Conservation (phyloP, 2,888 invertebrate species). For the Unio pictorum region DNA sequence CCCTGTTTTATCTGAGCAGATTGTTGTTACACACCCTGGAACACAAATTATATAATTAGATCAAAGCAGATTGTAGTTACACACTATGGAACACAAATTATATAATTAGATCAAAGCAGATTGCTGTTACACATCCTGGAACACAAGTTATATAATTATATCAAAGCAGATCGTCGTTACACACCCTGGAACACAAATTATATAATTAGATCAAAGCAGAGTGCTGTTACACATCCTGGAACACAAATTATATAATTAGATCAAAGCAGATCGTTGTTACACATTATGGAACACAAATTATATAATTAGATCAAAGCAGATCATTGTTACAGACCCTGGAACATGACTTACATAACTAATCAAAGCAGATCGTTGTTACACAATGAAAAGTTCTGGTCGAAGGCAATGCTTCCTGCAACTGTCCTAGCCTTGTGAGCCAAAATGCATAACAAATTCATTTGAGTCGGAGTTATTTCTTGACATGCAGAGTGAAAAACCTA, state of each 20-base stretch:
- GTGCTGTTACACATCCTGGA: constrained; percentile 85
- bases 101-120: constrained; percentile 85
- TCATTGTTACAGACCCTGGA: constrained; percentile 85
- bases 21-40: constrained; percentile 85
- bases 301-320: constrained; percentile 85
- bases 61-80: constrained; percentile 94
- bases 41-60: constrained; percentile 32
- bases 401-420: too few relatives aligned
- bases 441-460: too few relatives aligned
- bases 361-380: constrained; percentile 91
- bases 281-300: constrained; percentile 78
- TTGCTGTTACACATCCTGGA: constrained; percentile 85
- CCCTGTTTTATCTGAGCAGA: constrained; percentile 99
- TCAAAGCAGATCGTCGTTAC: constrained; percentile 94
- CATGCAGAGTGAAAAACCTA: too few relatives aligned
- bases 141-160: constrained; percentile 31
- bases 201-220: constrained; percentile 86
- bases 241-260: constrained; percentile 31
- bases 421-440: too few relatives aligned
- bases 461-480: too few relatives aligned
- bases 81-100: constrained; percentile 78
- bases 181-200: constrained; percentile 78
- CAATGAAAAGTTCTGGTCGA: constrained; percentile 73
- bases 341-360: constrained; percentile 70
- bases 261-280: constrained; percentile 94